Evolutionary conservation across 2,888 invertebrate genomes (phyloP).

Genomic region (Dyspetes luteomarginatus): DNA sequence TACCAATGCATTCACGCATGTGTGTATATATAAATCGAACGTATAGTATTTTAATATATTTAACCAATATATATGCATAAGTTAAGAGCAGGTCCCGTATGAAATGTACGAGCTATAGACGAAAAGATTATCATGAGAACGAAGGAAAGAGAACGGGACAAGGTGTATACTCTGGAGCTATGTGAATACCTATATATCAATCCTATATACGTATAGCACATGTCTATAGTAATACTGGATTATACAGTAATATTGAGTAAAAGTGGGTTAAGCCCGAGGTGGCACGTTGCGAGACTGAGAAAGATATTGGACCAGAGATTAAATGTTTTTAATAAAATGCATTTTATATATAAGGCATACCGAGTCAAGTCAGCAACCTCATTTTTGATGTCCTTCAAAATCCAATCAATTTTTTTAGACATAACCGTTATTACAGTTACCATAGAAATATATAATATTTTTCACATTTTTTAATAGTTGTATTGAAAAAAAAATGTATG

Average conservation of each 20-base stretch:
- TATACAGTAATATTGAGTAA: background rate
- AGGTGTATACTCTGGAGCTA: background rate
- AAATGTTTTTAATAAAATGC: background rate
- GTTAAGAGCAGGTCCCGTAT: conserved; percentile 2
- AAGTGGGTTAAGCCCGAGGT: conserved; percentile 50
- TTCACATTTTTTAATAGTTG: too few relatives aligned
- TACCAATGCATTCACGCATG: too few relatives aligned
- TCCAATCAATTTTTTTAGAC: too few relatives aligned
- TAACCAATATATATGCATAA: background rate
- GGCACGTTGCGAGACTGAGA: background rate
- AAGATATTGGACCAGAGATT: background rate
- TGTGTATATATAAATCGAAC: too few relatives aligned
- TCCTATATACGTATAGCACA: background rate
- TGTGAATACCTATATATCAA: conserved; percentile 13
- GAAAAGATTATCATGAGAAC: background rate
- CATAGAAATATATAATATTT: too few relatives aligned
- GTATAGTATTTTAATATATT: too few relatives aligned
- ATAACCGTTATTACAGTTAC: too few relatives aligned
- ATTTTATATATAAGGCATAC: too few relatives aligned
- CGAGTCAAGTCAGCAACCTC: too few relatives aligned
- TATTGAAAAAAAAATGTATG: too few relatives aligned
- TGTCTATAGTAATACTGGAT: background rate
- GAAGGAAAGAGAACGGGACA: conserved; percentile 27
- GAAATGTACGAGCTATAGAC: background rate
- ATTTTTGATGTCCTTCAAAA: too few relatives aligned